These are phyloP conservation scores for Amblyjoppa proteus DNA, from an alignment of 2,888 invertebrate genomes.

Conservation along the genomic window DNA sequence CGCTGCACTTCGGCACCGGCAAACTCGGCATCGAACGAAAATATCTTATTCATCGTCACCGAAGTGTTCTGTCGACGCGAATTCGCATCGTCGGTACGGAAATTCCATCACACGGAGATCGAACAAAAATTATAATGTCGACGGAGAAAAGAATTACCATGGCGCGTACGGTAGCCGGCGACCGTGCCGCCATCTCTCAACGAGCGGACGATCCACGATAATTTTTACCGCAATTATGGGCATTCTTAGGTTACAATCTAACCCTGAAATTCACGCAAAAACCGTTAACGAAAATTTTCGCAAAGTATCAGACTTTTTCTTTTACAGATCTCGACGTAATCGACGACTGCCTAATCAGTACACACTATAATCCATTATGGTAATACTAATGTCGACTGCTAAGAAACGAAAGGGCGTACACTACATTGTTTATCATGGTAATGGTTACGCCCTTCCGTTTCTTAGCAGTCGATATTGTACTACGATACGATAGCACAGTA, in stretches of 20 bases:
- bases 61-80: not conserved
- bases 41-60: not conserved
- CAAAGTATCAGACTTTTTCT: too few species aligned
- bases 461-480: too few species aligned
- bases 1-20: constrained; percentile 7
- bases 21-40: not conserved
- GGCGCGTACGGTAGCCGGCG: not conserved
- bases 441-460: too few species aligned
- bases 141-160: not conserved
- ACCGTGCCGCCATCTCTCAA: not conserved
- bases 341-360: too few species aligned
- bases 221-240: not conserved
- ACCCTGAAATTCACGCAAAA: too few species aligned
- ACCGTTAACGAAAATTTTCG: too few species aligned
- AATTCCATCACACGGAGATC: not conserved
- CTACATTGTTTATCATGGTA: too few species aligned
- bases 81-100: not conserved
- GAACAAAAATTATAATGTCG: not conserved
- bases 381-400: too few species aligned
- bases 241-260: not conserved
- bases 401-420: too few species aligned
- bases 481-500: too few species aligned
- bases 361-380: too few species aligned
- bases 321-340: too few species aligned
- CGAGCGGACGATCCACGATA: not conserved